phyloP scores from a whole-genome alignment of 2,113 vertebrate genomes.

The Plecotus auritus region DNA sequence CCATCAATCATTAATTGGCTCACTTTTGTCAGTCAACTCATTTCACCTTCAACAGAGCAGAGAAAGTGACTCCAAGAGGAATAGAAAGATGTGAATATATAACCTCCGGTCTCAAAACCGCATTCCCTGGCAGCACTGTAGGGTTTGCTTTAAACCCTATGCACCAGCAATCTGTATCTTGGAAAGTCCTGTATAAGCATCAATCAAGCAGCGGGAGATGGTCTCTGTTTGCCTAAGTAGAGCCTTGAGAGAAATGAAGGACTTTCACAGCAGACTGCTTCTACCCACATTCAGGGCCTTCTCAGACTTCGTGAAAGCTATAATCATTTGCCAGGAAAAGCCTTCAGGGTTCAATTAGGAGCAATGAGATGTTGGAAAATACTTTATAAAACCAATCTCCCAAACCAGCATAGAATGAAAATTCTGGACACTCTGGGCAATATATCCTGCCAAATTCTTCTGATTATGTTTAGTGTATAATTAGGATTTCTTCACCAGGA shows the following conservation, averaged over 20 bases:
- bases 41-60: slow-evolving; percentile 17
- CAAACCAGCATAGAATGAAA: slow-evolving; percentile 53
- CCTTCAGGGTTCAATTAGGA: slow-evolving; percentile 66
- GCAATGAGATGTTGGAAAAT: slow-evolving; percentile 63
- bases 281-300: slow-evolving; percentile 41
- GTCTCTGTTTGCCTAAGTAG: slow-evolving; percentile 35
- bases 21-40: slow-evolving; percentile 18
- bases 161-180: slow-evolving; percentile 43
- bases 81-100: slow-evolving; percentile 21
- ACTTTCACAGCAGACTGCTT: neutral
- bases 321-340: slow-evolving; percentile 63
- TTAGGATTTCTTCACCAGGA: slow-evolving; percentile 41
- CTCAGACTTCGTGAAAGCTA: slow-evolving; percentile 20
- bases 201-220: slow-evolving; percentile 43
- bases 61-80: slow-evolving; percentile 42
- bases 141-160: slow-evolving; percentile 40
- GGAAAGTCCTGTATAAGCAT: slow-evolving; percentile 39
- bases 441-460: slow-evolving; percentile 39
- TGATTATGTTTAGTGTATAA: slow-evolving; percentile 57
- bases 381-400: slow-evolving; percentile 50
- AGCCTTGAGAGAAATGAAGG: slow-evolving; percentile 25
- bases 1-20: slow-evolving; percentile 20
- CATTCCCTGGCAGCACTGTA: slow-evolving; percentile 24
- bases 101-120: slow-evolving; percentile 37
- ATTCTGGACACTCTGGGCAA: slow-evolving; percentile 17